Evolutionary conservation across 2,888 invertebrate species (phyloP).

Genomic region (Tenthredo amoena): DNA sequence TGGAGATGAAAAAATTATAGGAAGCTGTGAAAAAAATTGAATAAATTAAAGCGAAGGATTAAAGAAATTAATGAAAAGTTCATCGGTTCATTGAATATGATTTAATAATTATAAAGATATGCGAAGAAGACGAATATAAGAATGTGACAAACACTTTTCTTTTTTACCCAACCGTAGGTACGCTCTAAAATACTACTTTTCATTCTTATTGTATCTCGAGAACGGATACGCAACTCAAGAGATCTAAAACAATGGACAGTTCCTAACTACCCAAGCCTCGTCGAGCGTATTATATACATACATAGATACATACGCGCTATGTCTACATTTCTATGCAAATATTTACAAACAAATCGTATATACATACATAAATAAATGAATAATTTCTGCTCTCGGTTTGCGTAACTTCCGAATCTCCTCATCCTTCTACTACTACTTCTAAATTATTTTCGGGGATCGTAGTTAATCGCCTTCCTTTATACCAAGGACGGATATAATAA

Average conservation of each 20-base stretch:
- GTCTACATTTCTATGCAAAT: conserved; percentile 41
- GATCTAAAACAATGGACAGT: conserved; percentile 44
- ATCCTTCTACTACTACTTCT: background rate
- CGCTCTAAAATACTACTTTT: background rate
- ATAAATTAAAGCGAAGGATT: background rate
- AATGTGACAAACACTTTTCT: background rate
- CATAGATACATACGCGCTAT: background rate
- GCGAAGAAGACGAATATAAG: background rate
- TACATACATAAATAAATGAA: background rate
- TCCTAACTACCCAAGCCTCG: conserved; percentile 7
- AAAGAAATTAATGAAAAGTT: background rate
- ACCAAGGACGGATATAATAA: background rate
- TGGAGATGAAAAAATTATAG: background rate
- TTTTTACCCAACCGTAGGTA: background rate
- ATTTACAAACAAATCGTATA: background rate
- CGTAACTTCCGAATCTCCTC: conserved; percentile 1
- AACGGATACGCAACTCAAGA: conserved; percentile 30
- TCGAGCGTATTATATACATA: background rate
- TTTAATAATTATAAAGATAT: background rate
- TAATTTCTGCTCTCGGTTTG: background rate
- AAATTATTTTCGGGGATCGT: background rate
- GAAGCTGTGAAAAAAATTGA: background rate
- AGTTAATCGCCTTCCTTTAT: background rate
- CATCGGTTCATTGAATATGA: background rate
- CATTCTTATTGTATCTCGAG: background rate